A percentile compares a stretch with the other conserved stretches of the same genome.
Conservation (phyloP, 1,140 invertebrate species). For the Halictus rubicundus region DNA sequence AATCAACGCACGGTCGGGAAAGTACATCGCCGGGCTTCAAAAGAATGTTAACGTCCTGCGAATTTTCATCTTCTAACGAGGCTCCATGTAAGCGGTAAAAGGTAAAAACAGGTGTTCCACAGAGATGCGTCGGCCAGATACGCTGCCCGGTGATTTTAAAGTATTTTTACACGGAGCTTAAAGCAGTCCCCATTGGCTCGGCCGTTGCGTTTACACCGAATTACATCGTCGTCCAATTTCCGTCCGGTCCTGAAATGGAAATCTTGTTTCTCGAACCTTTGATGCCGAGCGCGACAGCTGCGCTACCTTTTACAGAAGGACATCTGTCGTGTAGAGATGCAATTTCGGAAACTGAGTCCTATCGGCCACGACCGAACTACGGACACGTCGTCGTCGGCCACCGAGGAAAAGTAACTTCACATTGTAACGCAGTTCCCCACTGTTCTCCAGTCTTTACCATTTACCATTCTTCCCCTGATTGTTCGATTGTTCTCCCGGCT, state of each 20-base stretch:
- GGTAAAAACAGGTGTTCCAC: background rate
- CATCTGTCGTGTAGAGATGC: slow-evolving; percentile 27
- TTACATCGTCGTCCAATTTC: slow-evolving; percentile 36
- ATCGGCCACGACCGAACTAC: background rate
- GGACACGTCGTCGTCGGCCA: background rate
- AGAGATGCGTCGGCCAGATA: background rate
- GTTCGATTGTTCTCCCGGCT: background rate
- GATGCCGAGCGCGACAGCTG: background rate
- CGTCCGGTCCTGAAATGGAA: slow-evolving; percentile 44
- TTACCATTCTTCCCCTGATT: background rate
- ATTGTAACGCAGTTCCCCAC: background rate
- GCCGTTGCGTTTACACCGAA: slow-evolving; percentile 4
- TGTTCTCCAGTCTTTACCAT: background rate
- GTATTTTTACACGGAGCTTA: slow-evolving; percentile 19
- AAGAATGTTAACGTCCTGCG: background rate
- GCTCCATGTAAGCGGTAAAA: background rate
- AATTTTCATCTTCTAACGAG: background rate
- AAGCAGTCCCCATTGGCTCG: background rate
- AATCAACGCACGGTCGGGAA: too few species aligned
- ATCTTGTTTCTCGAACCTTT: slow-evolving; percentile 39
- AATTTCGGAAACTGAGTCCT: slow-evolving; percentile 18
- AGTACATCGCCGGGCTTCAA: background rate
- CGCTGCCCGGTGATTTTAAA: slow-evolving; percentile 6
- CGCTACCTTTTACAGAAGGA: background rate
- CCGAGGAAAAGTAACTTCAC: slow-evolving; percentile 13